Evolutionary conservation across 2,888 invertebrate genomes (phyloP).

Genomic region (Drosophila pegasa): DNA sequence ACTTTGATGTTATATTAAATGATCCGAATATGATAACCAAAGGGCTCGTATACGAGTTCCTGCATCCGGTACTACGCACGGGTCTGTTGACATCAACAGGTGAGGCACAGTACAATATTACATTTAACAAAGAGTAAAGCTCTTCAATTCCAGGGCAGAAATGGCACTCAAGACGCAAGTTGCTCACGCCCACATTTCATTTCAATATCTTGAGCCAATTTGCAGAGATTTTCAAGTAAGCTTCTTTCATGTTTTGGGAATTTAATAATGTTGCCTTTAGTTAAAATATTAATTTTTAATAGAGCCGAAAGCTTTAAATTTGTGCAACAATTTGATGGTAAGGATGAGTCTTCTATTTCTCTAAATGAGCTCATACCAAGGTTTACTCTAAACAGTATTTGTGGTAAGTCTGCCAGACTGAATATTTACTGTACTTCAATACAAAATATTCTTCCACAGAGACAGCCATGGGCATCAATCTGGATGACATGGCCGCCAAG

Average conservation of each 20-base stretch:
- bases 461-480: constrained; percentile 78
- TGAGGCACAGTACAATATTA: not conserved
- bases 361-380: constrained; percentile 77
- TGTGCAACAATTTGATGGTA: constrained; percentile 47
- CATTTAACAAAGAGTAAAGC: not conserved
- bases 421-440: not conserved
- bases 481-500: constrained; percentile 75
- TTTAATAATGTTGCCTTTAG: too few species aligned
- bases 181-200: constrained; percentile 81
- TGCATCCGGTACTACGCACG: constrained; percentile 72
- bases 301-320: constrained; percentile 81
- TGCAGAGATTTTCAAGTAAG: constrained; percentile 78
- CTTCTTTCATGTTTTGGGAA: not conserved
- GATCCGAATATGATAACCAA: constrained; percentile 74
- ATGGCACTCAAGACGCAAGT: constrained; percentile 79
- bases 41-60: constrained; percentile 66
- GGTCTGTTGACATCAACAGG: constrained; percentile 76
- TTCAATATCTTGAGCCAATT: constrained; percentile 81
- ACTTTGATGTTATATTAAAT: constrained; percentile 72
- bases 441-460: constrained; percentile 45
- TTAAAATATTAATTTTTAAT: not conserved
- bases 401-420: constrained; percentile 53
- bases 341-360: constrained; percentile 45
- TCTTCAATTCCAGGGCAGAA: constrained; percentile 62
- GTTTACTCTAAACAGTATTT: constrained; percentile 79